phyloP scores from a whole-genome alignment of 2,888 invertebrate genomes.

The Drosophila mimica region DNA sequence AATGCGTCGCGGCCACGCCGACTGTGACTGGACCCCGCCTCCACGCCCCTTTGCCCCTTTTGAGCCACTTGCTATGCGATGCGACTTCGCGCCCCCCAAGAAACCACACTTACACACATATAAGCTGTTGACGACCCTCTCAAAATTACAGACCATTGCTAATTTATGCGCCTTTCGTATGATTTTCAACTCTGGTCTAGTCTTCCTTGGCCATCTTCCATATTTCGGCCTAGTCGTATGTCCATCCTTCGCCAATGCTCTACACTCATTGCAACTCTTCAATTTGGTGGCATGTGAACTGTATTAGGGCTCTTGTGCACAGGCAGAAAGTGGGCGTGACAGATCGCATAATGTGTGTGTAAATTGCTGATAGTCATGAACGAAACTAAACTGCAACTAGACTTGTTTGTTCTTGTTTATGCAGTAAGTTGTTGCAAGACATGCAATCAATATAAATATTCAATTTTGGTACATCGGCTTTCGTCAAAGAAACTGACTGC shows the following conservation, averaged over 20 bases:
- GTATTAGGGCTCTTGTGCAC: slow-evolving; percentile 38
- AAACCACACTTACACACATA: slow-evolving; percentile 50
- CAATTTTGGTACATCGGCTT: not conserved
- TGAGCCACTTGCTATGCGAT: slow-evolving; percentile 36
- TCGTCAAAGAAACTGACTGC: not conserved
- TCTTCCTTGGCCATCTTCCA: slow-evolving; percentile 24
- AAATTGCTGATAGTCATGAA: slow-evolving; percentile 49
- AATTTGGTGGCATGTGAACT: slow-evolving; percentile 44
- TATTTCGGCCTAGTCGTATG: slow-evolving; percentile 5
- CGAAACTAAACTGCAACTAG: slow-evolving; percentile 11
- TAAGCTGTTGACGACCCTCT: slow-evolving; percentile 73
- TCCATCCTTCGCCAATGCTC: slow-evolving; percentile 40
- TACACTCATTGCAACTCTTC: slow-evolving; percentile 27
- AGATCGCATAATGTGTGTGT: slow-evolving; percentile 46
- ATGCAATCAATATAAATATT: not conserved
- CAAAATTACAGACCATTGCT: slow-evolving; percentile 80
- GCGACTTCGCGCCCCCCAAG: slow-evolving; percentile 41
- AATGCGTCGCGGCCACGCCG: slow-evolving; percentile 76
- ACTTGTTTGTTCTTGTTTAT: slow-evolving; percentile 5
- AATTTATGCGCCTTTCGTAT: slow-evolving; percentile 78
- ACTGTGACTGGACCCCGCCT: slow-evolving; percentile 48
- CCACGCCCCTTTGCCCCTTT: not conserved
- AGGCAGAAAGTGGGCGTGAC: slow-evolving; percentile 58
- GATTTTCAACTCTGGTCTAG: slow-evolving; percentile 59
- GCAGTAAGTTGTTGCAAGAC: not conserved